Percentiles rank a stretch among this genome's conserved stretches.
phyloP scores from a whole-genome alignment of 2,113 vertebrate genomes.

The Puma concolor region DNA sequence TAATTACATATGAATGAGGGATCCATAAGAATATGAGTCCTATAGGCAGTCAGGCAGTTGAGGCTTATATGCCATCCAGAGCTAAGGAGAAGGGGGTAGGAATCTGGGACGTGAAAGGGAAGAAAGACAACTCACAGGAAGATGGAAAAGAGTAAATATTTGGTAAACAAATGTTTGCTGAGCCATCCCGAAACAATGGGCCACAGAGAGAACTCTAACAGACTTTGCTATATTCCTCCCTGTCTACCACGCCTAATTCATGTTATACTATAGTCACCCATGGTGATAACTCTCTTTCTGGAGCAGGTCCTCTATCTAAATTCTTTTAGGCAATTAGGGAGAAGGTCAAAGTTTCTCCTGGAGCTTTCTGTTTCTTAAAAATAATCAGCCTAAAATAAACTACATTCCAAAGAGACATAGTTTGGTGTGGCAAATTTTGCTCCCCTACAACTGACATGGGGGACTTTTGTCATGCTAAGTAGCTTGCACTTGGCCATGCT shows the following conservation, averaged over 20 bases:
- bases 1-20: background rate
- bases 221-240: background rate
- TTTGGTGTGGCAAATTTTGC: background rate
- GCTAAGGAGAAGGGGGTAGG: background rate
- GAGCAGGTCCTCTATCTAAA: background rate
- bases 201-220: background rate
- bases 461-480: background rate
- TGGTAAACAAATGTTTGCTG: background rate
- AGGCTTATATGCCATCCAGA: background rate
- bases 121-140: background rate
- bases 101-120: background rate
- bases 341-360: background rate
- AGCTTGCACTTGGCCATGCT: background rate
- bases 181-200: background rate
- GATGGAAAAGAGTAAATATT: background rate
- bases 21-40: background rate
- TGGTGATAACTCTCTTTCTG: background rate
- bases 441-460: background rate
- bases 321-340: background rate
- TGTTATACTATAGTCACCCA: background rate
- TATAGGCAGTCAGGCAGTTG: background rate
- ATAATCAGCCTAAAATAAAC: background rate
- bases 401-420: background rate
- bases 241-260: background rate
- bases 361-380: background rate